phyloP scores from a whole-genome alignment of 2,113 vertebrate species.

The Petrocephalus microphthalmus region DNA sequence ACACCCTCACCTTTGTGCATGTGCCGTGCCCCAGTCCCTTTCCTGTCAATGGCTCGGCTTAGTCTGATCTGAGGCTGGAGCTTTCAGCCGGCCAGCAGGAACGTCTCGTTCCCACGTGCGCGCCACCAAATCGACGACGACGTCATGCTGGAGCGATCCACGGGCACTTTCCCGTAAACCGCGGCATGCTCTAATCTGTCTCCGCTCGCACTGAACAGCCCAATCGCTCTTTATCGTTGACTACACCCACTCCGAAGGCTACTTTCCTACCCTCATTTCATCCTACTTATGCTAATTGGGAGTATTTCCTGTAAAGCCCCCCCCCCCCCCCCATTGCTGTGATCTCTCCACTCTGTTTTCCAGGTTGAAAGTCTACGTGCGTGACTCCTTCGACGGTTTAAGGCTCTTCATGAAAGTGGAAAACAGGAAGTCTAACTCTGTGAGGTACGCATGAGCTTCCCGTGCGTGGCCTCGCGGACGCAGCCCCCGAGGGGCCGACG shows the following conservation, averaged over 20 bases:
- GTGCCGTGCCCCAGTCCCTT: conserved; percentile 1
- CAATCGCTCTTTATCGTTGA: neutral
- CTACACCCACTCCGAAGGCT: neutral
- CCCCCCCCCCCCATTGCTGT: neutral
- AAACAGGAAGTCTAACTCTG: conserved; percentile 43
- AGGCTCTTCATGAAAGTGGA: conserved; percentile 86
- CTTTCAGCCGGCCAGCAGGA: conserved; percentile 22
- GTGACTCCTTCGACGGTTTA: neutral
- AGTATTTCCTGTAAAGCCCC: neutral
- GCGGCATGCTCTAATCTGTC: neutral
- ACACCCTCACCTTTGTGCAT: neutral
- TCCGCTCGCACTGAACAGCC: neutral
- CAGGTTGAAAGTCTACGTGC: conserved; percentile 17
- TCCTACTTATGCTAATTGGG: neutral
- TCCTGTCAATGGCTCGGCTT: conserved; percentile 16
- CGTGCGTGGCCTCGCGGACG: neutral
- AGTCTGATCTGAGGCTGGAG: conserved; percentile 24
- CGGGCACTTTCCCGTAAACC: neutral
- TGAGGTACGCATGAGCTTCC: neutral
- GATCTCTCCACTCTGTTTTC: neutral
- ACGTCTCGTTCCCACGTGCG: neutral
- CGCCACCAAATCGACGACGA: neutral
- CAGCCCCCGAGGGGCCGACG: neutral
- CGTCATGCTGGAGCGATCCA: neutral
- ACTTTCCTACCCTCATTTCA: neutral